Evolutionary conservation across 2,797 vertebrate species (phyloP), one percentile per base, ranked within the genome.

Genomic region (Channa striata): DNA sequence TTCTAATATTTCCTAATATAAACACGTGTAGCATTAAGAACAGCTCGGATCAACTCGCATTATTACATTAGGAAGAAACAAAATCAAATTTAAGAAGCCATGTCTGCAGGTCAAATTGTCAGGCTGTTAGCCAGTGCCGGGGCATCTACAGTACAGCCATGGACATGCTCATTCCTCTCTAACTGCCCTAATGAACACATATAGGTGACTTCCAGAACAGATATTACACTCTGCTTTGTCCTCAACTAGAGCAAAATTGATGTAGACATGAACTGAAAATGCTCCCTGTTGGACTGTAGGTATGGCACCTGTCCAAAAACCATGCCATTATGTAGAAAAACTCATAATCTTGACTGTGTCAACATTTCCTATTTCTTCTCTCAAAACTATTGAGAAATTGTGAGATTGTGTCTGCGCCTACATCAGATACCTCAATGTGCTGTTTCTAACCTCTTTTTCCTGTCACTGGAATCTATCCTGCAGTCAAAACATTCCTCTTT

Each of bases 401-500:
- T 50, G 39, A 47, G 49, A 72, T 47, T 56, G 59, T 73, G 59
- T 66, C 19, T 57, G 37, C 54, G 50, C 43, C 23, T 71, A 47
- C 52, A 53, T 48, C 44, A n/a, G 61, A 76, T 57, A 54, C 34
- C 25, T 62, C 19, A 33, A 16, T 49, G 13, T 4, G 4, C 49
- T 11, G 11, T 43, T 13, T 52, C 53, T 60, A 19, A 47, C 48
- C n/a, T 61, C 7, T 19, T 50, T 44, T 52, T 4, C 10, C 25
- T 49, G 46, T 68, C 51, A 42, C 46, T 63, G 33, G 16, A 23
- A 66, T 72, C 13, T 42, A 37, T 52, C 61, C 68, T 63, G 36
- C 49, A 74, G 66, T 80, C 63, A 81, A 53, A 83, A 77, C 60
- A 74, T 60, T 65, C 13, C n/a, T 20, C 65, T 58, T 72, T 8